Conservation (phyloP, 2,113 vertebrate genomes). For the Brachyistius frenatus region DNA sequence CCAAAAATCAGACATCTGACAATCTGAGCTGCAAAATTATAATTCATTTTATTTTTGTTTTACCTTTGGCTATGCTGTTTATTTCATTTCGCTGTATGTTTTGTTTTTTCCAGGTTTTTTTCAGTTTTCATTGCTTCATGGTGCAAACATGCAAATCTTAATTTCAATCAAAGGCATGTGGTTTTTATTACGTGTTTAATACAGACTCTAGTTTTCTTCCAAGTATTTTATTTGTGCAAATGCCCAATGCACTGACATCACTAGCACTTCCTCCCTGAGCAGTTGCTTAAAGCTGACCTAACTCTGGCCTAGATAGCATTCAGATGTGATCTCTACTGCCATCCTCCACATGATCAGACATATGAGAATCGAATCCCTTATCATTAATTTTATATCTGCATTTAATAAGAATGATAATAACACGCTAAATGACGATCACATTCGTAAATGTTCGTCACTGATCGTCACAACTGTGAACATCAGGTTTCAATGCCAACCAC, state of each 20-base stretch:
- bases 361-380: slow-evolving; percentile 2
- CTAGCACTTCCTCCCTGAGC: slow-evolving; percentile 39
- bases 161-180: no score
- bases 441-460: background rate
- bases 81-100: no score
- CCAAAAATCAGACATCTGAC: no score
- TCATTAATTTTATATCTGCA: background rate
- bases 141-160: no score
- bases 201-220: background rate
- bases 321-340: slow-evolving; percentile 10
- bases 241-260: slow-evolving; percentile 1
- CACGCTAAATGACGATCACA: background rate
- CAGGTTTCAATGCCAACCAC: slow-evolving; percentile 8
- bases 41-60: no score
- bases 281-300: slow-evolving; percentile 37
- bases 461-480: background rate
- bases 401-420: background rate
- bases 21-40: no score
- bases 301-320: slow-evolving; percentile 37
- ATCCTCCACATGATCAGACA: background rate
- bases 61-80: no score
- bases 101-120: no score
- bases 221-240: slow-evolving; percentile 25
- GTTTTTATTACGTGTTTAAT: background rate
- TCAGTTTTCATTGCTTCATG: no score